These are phyloP conservation scores for Amphimallon solstitiale DNA, from an alignment of 2,888 invertebrate species.

Conservation along the genomic window DNA sequence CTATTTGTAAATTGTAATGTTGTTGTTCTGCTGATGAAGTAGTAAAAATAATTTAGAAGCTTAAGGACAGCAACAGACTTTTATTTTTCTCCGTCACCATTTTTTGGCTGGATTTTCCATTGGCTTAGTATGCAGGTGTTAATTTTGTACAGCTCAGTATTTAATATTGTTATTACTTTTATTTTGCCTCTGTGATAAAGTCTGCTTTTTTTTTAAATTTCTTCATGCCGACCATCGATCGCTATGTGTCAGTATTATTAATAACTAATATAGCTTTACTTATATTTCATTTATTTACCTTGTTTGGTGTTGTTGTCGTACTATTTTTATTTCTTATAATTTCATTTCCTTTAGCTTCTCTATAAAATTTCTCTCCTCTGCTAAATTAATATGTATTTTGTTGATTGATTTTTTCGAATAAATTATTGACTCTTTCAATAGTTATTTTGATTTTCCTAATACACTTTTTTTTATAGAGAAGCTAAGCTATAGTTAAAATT, in stretches of 20 bases:
- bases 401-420: conserved; percentile 27
- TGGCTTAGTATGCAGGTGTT: conserved; percentile 3
- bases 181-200: no score
- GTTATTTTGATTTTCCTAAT: conserved; percentile 17
- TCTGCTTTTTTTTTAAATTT: conserved; percentile 18
- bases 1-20: no score
- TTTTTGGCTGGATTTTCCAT: no score
- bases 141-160: conserved; percentile 54
- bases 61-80: no score
- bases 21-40: no score
- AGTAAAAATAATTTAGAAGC: no score
- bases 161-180: conserved; percentile 44
- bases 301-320: conserved; percentile 41
- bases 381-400: conserved; percentile 25
- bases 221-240: no score
- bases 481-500: conserved; percentile 46
- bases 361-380: conserved; percentile 48
- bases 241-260: conserved; percentile 40
- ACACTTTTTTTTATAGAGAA: conserved; percentile 56
- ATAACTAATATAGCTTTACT: conserved; percentile 40
- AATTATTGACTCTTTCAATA: conserved; percentile 25
- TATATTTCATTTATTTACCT: conserved; percentile 45
- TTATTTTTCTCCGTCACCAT: no score
- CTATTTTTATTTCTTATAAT: conserved; percentile 54
- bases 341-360: conserved; percentile 62